These are phyloP conservation scores for Subanguina moxae DNA, from an alignment of 1,140 invertebrate genomes.

Conservation along the genomic window DNA sequence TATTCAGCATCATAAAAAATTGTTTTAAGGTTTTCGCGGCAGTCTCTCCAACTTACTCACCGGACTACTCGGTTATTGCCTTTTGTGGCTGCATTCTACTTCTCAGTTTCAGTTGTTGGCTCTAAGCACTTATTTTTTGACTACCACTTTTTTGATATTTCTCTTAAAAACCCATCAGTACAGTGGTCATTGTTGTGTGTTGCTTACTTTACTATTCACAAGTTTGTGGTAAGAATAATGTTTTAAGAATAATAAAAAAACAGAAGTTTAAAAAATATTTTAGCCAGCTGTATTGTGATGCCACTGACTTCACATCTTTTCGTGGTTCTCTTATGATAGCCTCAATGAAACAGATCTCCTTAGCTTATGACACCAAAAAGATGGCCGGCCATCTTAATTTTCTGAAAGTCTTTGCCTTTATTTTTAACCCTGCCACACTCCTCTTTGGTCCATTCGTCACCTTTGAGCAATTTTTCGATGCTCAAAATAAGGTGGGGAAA, in stretches of 20 bases:
- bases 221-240: not conserved
- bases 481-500: not conserved
- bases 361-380: constrained; percentile 7
- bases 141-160: not conserved
- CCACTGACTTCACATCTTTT: not conserved
- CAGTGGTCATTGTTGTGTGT: not conserved
- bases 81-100: not conserved
- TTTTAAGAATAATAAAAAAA: too few relatives aligned
- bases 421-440: constrained; percentile 12
- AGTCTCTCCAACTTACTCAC: too few relatives aligned
- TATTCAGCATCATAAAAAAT: too few relatives aligned
- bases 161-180: not conserved
- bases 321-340: constrained; percentile 7
- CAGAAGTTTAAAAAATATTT: not conserved
- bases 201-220: not conserved
- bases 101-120: not conserved
- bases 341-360: constrained; percentile 10
- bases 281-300: constrained; percentile 11
- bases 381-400: not conserved
- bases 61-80: not conserved
- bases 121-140: not conserved
- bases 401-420: not conserved
- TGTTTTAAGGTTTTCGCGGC: too few relatives aligned
- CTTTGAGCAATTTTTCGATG: not conserved
- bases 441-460: constrained; percentile 4